phyloP scores from a whole-genome alignment of 2,888 invertebrate genomes.

The Dilophus febrilis region DNA sequence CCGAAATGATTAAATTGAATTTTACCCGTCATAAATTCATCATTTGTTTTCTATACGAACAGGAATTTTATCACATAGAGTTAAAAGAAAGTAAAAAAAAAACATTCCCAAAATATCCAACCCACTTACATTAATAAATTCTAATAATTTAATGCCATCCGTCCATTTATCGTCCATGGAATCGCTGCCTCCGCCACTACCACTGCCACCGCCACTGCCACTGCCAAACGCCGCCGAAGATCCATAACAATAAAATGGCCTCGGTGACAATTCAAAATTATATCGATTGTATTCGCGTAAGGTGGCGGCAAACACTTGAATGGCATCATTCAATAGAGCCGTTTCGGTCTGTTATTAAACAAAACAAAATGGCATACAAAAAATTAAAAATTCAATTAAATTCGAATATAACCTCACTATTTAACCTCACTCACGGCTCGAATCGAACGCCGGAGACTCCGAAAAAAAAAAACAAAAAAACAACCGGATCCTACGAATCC shows the following conservation, averaged over 20 bases:
- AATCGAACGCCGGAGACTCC: no score
- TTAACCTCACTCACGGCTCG: no score
- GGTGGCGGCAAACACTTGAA: not conserved
- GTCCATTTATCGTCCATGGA: not conserved
- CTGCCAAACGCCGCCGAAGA: no score
- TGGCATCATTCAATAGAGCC: not conserved
- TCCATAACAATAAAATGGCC: not conserved
- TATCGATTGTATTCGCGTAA: no score
- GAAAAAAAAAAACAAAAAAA: no score
- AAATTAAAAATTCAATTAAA: not conserved
- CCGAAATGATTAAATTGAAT: constrained; percentile 36
- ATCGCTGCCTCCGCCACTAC: no score
- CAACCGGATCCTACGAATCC: no score
- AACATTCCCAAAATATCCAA: no score
- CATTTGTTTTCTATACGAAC: constrained; percentile 21
- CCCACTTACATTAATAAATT: not conserved
- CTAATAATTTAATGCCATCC: not conserved
- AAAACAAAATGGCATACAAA: not conserved
- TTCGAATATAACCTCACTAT: no score
- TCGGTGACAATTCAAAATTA: not conserved
- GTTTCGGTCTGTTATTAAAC: not conserved
- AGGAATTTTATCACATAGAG: no score
- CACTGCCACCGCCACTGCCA: no score
- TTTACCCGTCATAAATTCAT: constrained; percentile 25
- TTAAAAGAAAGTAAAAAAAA: no score